Conservation (phyloP, 2,797 vertebrate genomes). For the Poeciliopsis paucimaculata region DNA sequence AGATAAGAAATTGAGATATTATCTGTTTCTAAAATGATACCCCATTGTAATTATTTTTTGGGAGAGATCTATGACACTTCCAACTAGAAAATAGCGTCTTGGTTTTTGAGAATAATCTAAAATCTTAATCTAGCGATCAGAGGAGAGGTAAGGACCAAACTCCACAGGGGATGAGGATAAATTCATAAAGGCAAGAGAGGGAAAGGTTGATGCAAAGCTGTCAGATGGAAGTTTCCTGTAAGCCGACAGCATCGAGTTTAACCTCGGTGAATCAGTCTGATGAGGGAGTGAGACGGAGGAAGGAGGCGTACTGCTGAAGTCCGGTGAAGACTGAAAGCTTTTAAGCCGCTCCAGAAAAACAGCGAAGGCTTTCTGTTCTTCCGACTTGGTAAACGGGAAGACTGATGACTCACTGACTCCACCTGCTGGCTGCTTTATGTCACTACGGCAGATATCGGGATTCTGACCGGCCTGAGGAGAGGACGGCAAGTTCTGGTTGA, state of each 20-base stretch:
- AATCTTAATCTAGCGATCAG: neutral
- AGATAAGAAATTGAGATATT: neutral
- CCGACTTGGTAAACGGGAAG: neutral
- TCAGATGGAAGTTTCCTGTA: neutral
- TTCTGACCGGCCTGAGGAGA: neutral
- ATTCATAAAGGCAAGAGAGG: slow-evolving; percentile 14
- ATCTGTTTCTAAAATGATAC: neutral
- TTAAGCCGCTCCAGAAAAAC: slow-evolving; percentile 4
- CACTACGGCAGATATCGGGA: neutral
- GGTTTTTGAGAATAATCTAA: neutral
- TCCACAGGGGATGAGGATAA: slow-evolving; percentile 20
- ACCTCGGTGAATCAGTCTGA: neutral
- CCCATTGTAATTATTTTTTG: neutral
- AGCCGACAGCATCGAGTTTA: neutral
- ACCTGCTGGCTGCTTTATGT: slow-evolving; percentile 9
- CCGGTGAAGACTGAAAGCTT: neutral
- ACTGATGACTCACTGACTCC: slow-evolving; percentile 14
- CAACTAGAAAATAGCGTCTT: neutral
- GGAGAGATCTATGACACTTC: neutral
- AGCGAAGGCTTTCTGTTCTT: neutral
- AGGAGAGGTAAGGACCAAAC: slow-evolving; percentile 16
- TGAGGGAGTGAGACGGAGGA: neutral
- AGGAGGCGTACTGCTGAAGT: neutral
- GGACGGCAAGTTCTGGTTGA: no score
- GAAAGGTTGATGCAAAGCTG: neutral